Percentiles rank a stretch among this genome's conserved stretches.
Conservation (phyloP, 2,797 vertebrate species). For the Bryconaethiops microstoma region DNA sequence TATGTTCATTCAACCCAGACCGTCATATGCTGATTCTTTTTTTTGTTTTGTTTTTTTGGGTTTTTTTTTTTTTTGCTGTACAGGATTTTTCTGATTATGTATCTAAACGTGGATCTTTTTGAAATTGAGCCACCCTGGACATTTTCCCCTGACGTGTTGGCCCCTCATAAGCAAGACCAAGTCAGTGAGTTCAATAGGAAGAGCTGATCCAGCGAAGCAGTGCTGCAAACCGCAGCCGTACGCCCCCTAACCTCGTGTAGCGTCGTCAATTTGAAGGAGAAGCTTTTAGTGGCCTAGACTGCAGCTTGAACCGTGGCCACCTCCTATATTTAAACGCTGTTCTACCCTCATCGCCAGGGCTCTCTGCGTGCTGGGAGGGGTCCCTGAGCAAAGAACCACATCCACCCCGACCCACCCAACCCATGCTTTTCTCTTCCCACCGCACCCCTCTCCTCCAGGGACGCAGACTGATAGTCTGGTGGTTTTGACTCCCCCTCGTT, state of each 20-base stretch:
- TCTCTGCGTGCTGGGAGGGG: slow-evolving; percentile 47
- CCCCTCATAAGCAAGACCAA: background rate
- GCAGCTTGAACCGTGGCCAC: slow-evolving; percentile 25
- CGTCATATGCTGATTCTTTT: background rate
- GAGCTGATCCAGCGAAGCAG: background rate
- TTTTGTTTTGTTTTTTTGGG: too few species aligned
- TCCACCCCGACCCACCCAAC: slow-evolving; percentile 35
- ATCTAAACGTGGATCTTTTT: slow-evolving; percentile 3
- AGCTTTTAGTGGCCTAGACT: slow-evolving; percentile 1
- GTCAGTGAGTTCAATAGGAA: slow-evolving; percentile 1
- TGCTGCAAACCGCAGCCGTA: background rate
- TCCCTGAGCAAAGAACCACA: slow-evolving; percentile 48
- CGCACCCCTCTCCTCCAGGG: slow-evolving; percentile 43
- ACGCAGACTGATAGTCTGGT: slow-evolving; percentile 36
- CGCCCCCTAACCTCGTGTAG: background rate
- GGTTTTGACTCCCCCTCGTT: slow-evolving; percentile 12
- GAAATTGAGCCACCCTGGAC: slow-evolving; percentile 23
- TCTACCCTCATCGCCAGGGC: slow-evolving; percentile 31
- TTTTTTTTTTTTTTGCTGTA: background rate
- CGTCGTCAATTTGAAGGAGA: background rate
- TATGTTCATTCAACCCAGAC: background rate
- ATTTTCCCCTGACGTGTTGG: background rate
- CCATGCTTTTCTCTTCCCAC: background rate
- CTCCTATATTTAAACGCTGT: slow-evolving; percentile 50
- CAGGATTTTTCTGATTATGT: background rate